Conservation (phyloP, 2,888 invertebrate genomes). For the Melangyna quadrimaculata region DNA sequence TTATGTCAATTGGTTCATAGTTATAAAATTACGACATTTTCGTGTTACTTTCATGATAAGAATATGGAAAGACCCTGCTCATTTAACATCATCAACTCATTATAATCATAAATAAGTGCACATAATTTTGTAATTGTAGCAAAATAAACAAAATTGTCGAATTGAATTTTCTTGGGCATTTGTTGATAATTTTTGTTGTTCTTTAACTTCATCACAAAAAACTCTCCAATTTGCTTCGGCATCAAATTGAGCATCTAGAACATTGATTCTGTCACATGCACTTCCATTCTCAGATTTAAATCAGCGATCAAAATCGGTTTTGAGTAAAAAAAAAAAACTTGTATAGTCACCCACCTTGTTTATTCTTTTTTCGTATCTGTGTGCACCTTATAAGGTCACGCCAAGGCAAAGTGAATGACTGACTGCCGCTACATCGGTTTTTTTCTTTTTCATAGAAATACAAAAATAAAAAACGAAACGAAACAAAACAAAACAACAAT, state of each 20-base stretch:
- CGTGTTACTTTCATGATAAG: no score
- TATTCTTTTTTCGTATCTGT: slow-evolving; percentile 21
- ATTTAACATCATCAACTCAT: no score
- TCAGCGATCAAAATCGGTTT: slow-evolving; percentile 1
- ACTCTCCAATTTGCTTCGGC: background rate
- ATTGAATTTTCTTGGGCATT: no score
- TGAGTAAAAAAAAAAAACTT: slow-evolving; percentile 5
- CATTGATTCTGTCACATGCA: slow-evolving; percentile 12
- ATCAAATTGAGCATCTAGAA: slow-evolving; percentile 27
- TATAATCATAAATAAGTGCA: no score
- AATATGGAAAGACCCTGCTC: no score
- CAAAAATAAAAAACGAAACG: background rate
- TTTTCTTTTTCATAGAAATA: background rate
- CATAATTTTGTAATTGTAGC: background rate
- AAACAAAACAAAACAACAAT: background rate
- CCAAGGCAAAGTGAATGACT: slow-evolving; percentile 66
- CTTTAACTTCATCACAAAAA: background rate
- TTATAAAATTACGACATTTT: no score
- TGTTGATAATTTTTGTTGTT: background rate
- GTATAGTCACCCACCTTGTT: slow-evolving; percentile 48
- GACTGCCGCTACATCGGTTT: slow-evolving; percentile 10
- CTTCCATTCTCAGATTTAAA: background rate
- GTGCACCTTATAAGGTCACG: slow-evolving; percentile 64
- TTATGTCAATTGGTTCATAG: no score
- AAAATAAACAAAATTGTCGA: no score